Base-by-base conservation (phyloP, 2,113 vertebrate species). In the Prunella fulvescens region DNA sequence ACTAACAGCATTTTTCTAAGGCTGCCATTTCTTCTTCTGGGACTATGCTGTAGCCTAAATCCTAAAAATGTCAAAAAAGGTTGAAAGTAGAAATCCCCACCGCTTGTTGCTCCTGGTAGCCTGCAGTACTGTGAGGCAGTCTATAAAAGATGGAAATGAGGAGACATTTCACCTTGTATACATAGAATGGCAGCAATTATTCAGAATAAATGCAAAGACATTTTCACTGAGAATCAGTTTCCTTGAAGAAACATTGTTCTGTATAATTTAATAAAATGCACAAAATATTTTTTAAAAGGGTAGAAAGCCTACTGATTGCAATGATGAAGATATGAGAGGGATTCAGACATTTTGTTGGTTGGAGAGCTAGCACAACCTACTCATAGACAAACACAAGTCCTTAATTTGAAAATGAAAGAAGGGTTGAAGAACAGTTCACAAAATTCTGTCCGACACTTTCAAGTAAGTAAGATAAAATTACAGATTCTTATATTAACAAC, bases 201-300 rank as follows among this genome's bases (percentile, higher is more conserved):
- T 66, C 67, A 66, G 61, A 88, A 93, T 81, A 84, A 94, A 86
- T 86, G 77, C 50, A 83, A 60, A 91, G 54, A 51, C 54, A 61
- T 83, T 93, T 91, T 89, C 60, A 45, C 85, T 44, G 39, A 73
- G 45, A 58, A 94, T 47, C 10, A 12, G 29, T 80, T 80, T 88
- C 66, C 44, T 82, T 72, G 29, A 81, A 61, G 81, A 40, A 84
- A n/a, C 47, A 66, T 71, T 79, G 20, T 44, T 77, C 54, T 35
- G 16, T 26, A 39, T 29, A 72, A 70, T 31, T 37, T 90, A 66
- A 58, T 64, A 86, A 88, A 70, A 70, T 45, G 39, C 4, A 70
- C 2, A 57, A 73, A 81, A 87, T 8, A 61, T 44, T 61, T 64
- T 6, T 26, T 22, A n/a, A 91, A 67, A 60, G 13, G 2, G 16